Base-by-base conservation (phyloP, 1,140 invertebrate genomes). In the Atta cephalotes region DNA sequence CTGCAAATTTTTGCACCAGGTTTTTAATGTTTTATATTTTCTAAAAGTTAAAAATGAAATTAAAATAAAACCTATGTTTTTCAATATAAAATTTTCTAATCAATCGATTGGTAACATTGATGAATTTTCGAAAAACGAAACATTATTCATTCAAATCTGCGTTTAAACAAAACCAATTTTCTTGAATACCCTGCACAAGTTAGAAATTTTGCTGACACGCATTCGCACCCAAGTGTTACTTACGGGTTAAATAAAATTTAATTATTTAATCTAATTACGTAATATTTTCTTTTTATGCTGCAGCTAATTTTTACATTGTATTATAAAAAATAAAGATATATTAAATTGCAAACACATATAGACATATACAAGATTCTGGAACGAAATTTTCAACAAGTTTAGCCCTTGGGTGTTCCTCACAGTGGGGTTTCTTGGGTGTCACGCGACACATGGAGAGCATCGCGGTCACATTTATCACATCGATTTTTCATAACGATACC, bases 391-490 rank as follows among this genome's bases (percentile, higher is more conserved):
- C 65, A 68, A 68, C 18, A 68, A 21, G 35, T 66, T 39, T 2
- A 18, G 10, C 4, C 35, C 35, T 68, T 68, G 65, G 65, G 35
- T 68, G n/a, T 68, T 68, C 35, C 65, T 68, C 35, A 51, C 49
- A 45, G 35, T 68, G 10, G 65, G 65, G 35, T 68, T 45, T 7
- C 65, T 39, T 45, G n/a, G 4, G 12, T 45, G 35, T 45, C 35
- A 68, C 65, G 35, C 65, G 65, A 68, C 65, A 68, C n/a, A 68
- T 68, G 65, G 65, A 68, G 35, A 45, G n/a, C 35, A 68, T 45
- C 35, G 35, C n/a, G 35, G 65, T 68, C 35, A 45, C n/a, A 68
- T 68, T 68, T 68, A 68, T 39, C 65, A 66, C 2, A 18, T 6
- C 65, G 35, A 68, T 68, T 68, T 68, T 45, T 65, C 62, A 14